These are phyloP conservation scores for Coregonus suidteri DNA, from an alignment of 2,797 vertebrate genomes.

Conservation along the genomic window DNA sequence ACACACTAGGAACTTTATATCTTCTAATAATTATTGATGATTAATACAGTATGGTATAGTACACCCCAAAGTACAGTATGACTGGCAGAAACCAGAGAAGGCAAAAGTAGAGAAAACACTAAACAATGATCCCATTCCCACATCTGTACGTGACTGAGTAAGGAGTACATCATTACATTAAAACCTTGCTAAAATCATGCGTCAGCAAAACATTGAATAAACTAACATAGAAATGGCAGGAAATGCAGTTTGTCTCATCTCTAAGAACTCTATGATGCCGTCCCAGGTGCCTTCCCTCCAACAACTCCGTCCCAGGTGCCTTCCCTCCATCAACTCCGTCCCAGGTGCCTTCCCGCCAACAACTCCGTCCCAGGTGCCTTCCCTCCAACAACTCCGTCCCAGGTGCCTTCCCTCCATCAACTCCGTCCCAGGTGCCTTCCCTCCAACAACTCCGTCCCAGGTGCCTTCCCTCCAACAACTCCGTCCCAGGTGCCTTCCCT, in stretches of 20 bases:
- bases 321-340: too few species aligned
- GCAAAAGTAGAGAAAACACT: neutral
- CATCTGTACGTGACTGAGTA: neutral
- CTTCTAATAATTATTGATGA: neutral
- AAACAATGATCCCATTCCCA: neutral
- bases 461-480: neutral
- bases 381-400: slow-evolving; percentile 68
- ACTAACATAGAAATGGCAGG: neutral
- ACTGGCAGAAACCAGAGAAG: neutral
- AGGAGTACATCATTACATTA: neutral
- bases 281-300: neutral
- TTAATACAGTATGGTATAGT: neutral
- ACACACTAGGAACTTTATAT: neutral
- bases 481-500: slow-evolving; percentile 34
- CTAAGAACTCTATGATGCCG: too few species aligned
- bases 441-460: too few species aligned
- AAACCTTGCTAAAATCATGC: neutral
- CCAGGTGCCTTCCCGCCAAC: neutral
- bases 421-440: too few species aligned
- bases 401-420: too few species aligned
- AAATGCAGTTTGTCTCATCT: neutral
- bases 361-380: slow-evolving; percentile 43
- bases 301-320: too few species aligned
- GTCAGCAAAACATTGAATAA: neutral
- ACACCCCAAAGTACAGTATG: neutral